phyloP scores from a whole-genome alignment of 2,113 vertebrate species.

The Rhinoderma darwinii region DNA sequence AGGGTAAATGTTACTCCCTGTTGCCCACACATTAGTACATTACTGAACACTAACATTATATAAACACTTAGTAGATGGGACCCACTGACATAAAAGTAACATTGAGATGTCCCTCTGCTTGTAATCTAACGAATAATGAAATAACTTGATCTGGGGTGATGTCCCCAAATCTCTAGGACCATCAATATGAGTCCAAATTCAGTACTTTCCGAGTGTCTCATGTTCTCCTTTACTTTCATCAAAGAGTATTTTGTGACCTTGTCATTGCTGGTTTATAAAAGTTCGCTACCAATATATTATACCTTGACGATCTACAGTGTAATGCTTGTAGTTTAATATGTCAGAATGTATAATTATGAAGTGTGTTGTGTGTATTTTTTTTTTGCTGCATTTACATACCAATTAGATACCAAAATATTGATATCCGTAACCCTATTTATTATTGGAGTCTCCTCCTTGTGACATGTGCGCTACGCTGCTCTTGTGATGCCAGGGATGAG shows the following conservation, averaged over 20 bases:
- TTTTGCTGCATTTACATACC: not conserved
- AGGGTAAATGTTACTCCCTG: not conserved
- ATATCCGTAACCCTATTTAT: not conserved
- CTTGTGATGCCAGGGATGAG: conserved; percentile 27
- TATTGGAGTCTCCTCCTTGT: not conserved
- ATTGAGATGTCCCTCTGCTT: not conserved
- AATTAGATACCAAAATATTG: not conserved
- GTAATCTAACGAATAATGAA: not conserved
- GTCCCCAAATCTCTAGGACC: not conserved
- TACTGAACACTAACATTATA: not conserved
- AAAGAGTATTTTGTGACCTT: not conserved
- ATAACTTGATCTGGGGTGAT: not conserved
- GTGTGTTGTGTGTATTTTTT: too few species aligned
- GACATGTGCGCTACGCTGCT: not conserved
- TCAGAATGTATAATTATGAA: too few species aligned
- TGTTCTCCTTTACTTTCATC: not conserved
- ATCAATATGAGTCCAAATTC: not conserved
- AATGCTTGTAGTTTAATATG: too few species aligned
- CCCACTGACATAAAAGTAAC: not conserved
- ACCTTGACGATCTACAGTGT: too few species aligned
- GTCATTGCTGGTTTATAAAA: not conserved
- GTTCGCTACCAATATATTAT: not conserved
- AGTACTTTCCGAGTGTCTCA: not conserved
- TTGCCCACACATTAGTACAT: not conserved
- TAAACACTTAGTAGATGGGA: not conserved